These are phyloP conservation scores for Mimumesa dahlbomi DNA, from an alignment of 2,888 invertebrate genomes.

Conservation along the genomic window DNA sequence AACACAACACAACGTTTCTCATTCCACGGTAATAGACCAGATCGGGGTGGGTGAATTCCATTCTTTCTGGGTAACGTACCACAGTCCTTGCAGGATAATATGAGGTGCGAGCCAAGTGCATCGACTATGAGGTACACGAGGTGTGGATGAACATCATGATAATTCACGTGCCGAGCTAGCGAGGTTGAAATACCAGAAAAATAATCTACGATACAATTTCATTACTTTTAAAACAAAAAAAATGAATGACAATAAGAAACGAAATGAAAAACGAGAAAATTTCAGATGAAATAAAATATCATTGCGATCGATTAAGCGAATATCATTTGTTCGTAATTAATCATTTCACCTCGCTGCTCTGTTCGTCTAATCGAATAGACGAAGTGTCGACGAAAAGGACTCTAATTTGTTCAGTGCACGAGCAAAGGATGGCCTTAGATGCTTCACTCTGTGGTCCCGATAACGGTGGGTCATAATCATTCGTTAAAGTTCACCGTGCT, in stretches of 20 bases:
- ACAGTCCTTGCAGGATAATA: constrained; percentile 64
- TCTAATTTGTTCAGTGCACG: constrained; percentile 51
- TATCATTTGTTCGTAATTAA: too few relatives aligned
- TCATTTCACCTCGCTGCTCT: constrained; percentile 56
- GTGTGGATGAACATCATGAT: constrained; percentile 64
- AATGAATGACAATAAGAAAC: not conserved
- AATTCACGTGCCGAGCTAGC: constrained; percentile 60
- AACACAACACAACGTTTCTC: too few relatives aligned
- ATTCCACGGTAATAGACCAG: too few relatives aligned
- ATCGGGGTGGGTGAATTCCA: too few relatives aligned
- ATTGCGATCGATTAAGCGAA: too few relatives aligned
- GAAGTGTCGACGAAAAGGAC: constrained; percentile 32
- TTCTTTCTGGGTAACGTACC: constrained; percentile 64
- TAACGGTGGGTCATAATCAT: not conserved
- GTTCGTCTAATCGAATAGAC: constrained; percentile 24
- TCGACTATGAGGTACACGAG: constrained; percentile 64
- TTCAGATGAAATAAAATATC: too few relatives aligned
- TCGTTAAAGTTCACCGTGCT: not conserved
- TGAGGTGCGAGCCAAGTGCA: constrained; percentile 71
- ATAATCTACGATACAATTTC: too few relatives aligned
- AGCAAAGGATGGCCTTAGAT: constrained; percentile 46
- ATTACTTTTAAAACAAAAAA: not conserved
- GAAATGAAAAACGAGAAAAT: too few relatives aligned
- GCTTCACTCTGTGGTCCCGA: constrained; percentile 46
- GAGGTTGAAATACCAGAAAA: constrained; percentile 56